Base-by-base conservation (phyloP, 2,888 invertebrate species). In the Pomacea canaliculata region DNA sequence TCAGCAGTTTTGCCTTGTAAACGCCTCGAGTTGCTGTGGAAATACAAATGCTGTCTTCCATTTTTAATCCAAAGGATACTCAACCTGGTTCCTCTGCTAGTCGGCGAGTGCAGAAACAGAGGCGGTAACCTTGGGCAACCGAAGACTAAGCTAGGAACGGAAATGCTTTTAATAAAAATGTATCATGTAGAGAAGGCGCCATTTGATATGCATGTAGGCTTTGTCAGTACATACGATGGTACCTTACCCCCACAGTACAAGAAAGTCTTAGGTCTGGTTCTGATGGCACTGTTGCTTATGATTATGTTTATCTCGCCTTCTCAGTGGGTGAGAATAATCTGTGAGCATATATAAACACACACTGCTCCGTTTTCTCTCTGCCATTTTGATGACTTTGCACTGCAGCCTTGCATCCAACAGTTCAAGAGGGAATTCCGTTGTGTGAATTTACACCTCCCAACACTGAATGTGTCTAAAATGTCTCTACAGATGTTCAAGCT, bases 1-100 rank as follows among this genome's bases (percentile, higher is more conserved):
- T 73, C 68, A 68, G 68, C 68, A 68, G 51, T 48, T 12, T 37
- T 12, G 68, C 59, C 13, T n/a, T 73, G 73, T 23, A n/a, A 60
- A 68, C 23, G 73, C 68, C 8, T 59, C 46, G 4, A n/a, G 48
- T 73, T 8, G 68, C 68, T 12, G 59, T 68, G 13, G 27, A 23
- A 46, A 68, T n/a, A 68, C 68, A 73, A 73, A n/a, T 73, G 73
- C 66, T 73, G 68, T 48, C 1, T 51, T 19, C 18, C 27, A 23
- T n/a, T 9, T 13, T 23, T n/a, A 66, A 18, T 56, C 8, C 19
- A 19, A 23, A 1, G 9, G 13, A 2, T 13, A 13, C 7, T 0
- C 37, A 4, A 37, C 51, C 4, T 37, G 65, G 27, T n/a, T 27
- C 49, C 16, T 51, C 49, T 13, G 72, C 66, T 27, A 63, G 65